These are phyloP conservation scores for Anabas testudineus DNA, from an alignment of 2,797 vertebrate genomes.

Conservation along the genomic window DNA sequence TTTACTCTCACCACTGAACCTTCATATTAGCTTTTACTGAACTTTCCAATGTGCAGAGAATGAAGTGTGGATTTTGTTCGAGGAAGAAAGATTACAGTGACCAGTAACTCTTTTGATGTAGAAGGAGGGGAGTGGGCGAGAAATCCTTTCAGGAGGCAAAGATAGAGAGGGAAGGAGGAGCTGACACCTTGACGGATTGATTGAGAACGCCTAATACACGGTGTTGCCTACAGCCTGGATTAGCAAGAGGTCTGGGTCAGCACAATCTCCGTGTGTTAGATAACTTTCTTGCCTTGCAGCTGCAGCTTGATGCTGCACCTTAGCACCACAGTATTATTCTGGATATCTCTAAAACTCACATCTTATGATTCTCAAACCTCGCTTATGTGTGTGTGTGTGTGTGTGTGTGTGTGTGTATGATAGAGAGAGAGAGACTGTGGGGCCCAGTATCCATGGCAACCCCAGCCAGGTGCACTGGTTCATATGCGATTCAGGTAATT, in stretches of 20 bases:
- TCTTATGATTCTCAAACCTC: constrained; percentile 54
- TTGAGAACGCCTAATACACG: constrained; percentile 74
- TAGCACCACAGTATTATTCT: constrained; percentile 45
- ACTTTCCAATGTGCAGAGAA: neutral
- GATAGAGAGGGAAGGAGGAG: constrained; percentile 53
- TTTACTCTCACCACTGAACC: neutral
- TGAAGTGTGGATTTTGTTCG: neutral
- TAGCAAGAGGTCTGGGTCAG: constrained; percentile 78
- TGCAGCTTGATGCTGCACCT: constrained; percentile 62
- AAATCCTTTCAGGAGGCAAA: constrained; percentile 37
- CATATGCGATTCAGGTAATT: constrained; percentile 79
- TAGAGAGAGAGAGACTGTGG: constrained; percentile 46
- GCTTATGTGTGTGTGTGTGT: constrained; percentile 7
- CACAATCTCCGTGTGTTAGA: constrained; percentile 75
- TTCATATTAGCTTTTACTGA: neutral
- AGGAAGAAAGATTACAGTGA: neutral
- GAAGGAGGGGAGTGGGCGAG: constrained; percentile 2
- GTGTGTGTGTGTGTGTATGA: neutral
- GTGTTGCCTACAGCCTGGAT: constrained; percentile 75
- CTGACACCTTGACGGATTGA: constrained; percentile 80
- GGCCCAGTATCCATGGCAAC: constrained; percentile 81
- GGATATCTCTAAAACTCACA: constrained; percentile 63
- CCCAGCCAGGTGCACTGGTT: constrained; percentile 74
- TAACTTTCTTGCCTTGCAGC: constrained; percentile 71
- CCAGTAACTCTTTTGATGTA: neutral